These are phyloP conservation scores for Stegostoma tigrinum DNA, from an alignment of 2,113 vertebrate genomes.

Conservation along the genomic window DNA sequence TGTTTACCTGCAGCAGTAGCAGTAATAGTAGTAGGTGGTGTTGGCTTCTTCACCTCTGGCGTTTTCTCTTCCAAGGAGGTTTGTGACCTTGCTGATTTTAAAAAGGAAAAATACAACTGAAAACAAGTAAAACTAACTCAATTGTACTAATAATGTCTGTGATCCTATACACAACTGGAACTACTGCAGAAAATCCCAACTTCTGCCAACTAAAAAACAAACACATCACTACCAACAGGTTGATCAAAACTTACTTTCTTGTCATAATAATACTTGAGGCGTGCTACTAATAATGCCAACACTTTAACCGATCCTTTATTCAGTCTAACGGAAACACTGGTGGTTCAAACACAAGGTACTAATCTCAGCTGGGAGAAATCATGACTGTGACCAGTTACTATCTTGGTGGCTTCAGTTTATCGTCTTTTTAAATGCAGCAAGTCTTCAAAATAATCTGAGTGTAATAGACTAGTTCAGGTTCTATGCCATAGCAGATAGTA, in stretches of 20 bases:
- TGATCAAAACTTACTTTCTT: not conserved
- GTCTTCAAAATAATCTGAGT: not conserved
- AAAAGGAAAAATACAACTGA: not conserved
- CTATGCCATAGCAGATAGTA: not conserved
- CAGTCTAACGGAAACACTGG: not conserved
- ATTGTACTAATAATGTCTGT: not conserved
- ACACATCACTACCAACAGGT: not conserved
- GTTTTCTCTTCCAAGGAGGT: conserved; percentile 2
- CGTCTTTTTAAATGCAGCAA: not conserved
- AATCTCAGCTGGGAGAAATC: not conserved
- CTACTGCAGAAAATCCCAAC: not conserved
- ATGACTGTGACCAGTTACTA: not conserved
- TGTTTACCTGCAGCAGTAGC: not conserved
- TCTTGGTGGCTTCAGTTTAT: not conserved
- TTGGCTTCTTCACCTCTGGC: not conserved
- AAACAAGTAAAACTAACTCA: not conserved
- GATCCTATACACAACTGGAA: not conserved
- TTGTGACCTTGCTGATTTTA: conserved; percentile 30
- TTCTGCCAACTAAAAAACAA: not conserved
- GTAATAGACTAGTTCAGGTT: not conserved
- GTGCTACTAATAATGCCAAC: not conserved
- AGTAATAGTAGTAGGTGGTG: not conserved
- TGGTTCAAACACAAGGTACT: not conserved
- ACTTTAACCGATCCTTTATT: not conserved
- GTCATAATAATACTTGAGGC: not conserved